Percentiles rank a stretch among this genome's conserved stretches.
Conservation (phyloP, 2,797 vertebrate species). For the Simalia tracyae region DNA sequence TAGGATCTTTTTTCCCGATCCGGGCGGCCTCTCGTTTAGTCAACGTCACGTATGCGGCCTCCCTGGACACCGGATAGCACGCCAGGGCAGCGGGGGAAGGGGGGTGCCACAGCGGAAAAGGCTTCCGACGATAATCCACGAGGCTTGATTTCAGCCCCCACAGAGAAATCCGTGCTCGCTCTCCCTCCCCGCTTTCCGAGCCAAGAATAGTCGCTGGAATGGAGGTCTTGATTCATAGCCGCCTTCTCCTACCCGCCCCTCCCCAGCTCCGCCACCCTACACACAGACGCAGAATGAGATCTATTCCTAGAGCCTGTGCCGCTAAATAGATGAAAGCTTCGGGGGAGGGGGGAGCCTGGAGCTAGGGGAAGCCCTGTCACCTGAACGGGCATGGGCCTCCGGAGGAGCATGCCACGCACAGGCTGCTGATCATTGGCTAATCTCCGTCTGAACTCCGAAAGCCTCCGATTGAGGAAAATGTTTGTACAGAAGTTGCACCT, state of each 20-base stretch:
- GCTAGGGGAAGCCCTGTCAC: neutral
- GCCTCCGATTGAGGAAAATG: neutral
- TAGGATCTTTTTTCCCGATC: neutral
- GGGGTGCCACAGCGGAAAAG: neutral
- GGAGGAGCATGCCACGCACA: neutral
- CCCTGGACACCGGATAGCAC: neutral
- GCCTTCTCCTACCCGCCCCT: neutral
- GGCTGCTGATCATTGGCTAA: neutral
- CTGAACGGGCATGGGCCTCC: neutral
- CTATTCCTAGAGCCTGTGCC: conserved; percentile 17
- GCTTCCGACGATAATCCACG: neutral
- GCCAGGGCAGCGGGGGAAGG: neutral
- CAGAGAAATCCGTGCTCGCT: neutral
- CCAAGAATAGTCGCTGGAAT: conserved; percentile 14
- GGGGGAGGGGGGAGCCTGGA: neutral
- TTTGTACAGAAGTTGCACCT: neutral
- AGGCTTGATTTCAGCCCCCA: neutral
- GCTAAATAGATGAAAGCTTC: neutral
- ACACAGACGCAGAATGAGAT: conserved; percentile 15
- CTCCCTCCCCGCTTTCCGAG: neutral
- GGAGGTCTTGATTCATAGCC: conserved; percentile 29
- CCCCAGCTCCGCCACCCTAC: neutral
- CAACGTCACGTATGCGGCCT: conserved; percentile 2
- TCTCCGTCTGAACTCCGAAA: neutral
- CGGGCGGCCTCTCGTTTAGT: neutral